Evolutionary conservation across 35 echinoderm and acorn worm species (phyloP).

Genomic region (Anneissia japonica): DNA sequence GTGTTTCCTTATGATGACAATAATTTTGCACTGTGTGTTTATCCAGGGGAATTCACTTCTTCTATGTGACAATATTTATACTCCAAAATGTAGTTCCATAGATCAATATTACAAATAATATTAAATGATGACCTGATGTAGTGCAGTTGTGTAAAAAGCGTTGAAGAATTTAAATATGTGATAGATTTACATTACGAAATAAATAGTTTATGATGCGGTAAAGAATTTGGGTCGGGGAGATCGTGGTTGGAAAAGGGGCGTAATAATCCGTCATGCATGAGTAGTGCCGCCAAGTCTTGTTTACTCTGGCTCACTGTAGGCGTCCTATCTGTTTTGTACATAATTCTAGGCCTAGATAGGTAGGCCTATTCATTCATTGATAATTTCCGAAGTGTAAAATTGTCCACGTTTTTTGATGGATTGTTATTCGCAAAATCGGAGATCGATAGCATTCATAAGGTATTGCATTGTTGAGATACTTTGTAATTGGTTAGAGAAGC

Average conservation of each 20-base stretch:
- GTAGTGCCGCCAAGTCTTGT: neutral
- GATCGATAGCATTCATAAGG: neutral
- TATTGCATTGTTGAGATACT: neutral
- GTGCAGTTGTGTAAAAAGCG: neutral
- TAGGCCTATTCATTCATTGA: neutral
- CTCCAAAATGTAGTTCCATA: neutral
- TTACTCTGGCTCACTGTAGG: neutral
- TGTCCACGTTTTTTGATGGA: neutral
- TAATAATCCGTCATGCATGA: neutral
- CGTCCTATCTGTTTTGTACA: no score
- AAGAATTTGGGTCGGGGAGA: neutral
- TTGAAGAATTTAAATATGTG: neutral
- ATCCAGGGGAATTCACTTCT: neutral
- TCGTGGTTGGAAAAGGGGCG: neutral
- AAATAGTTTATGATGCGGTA: neutral
- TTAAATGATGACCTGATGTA: neutral
- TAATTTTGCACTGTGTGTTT: neutral
- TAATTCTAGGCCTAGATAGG: no score
- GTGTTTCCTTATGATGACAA: neutral
- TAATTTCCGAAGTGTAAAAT: neutral
- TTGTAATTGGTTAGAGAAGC: neutral
- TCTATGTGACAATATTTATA: neutral
- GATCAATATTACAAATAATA: neutral
- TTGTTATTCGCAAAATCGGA: neutral
- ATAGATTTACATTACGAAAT: neutral